Evolutionary conservation across 2,888 invertebrate species (phyloP).

Genomic region (Drosophila paramelanica): DNA sequence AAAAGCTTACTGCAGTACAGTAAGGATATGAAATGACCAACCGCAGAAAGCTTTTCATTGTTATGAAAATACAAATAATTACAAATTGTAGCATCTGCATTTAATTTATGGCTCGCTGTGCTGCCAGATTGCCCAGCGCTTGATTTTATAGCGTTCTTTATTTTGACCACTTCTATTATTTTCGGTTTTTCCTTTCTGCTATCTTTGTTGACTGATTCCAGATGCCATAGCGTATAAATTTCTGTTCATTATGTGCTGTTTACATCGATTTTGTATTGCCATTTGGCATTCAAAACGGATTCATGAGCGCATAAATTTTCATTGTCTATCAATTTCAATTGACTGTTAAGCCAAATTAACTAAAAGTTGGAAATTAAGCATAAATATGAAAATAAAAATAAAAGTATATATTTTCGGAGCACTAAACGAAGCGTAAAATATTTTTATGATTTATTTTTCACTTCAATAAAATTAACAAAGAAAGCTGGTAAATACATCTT

Average conservation of each 20-base stretch:
- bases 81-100: constrained; percentile 74
- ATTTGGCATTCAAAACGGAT: constrained; percentile 48
- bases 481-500: no score
- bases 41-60: constrained; percentile 2
- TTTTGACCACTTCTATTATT: constrained; percentile 45
- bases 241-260: constrained; percentile 56
- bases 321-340: constrained; percentile 38
- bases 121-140: constrained; percentile 66
- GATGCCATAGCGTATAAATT: constrained; percentile 72
- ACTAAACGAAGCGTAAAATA: no score
- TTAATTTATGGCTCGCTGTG: constrained; percentile 72
- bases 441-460: background rate
- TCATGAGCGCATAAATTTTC: constrained; percentile 22
- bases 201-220: constrained; percentile 45
- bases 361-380: background rate
- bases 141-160: constrained; percentile 54
- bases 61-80: constrained; percentile 49
- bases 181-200: background rate
- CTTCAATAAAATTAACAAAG: no score
- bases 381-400: background rate
- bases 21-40: constrained; percentile 6
- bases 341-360: background rate
- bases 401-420: background rate
- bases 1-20: background rate
- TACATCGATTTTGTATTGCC: constrained; percentile 26